phyloP scores from a whole-genome alignment of 2,797 vertebrate species.

The Paratrypauchen microcephalus region DNA sequence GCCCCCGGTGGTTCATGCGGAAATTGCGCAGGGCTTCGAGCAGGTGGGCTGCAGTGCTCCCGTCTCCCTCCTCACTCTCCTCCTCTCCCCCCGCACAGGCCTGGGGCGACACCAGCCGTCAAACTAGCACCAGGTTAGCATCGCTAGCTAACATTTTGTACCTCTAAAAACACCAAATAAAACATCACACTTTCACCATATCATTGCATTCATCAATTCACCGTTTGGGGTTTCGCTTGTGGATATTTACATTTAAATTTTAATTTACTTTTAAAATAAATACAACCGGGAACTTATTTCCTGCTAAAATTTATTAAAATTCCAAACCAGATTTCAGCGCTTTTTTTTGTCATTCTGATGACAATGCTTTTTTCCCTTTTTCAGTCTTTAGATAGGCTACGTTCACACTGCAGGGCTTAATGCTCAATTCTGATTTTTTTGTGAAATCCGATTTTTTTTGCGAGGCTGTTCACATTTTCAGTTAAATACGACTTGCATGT shows the following conservation, averaged over 20 bases:
- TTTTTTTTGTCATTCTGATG: not conserved
- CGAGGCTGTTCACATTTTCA: too few species aligned
- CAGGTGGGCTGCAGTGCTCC: constrained; percentile 87
- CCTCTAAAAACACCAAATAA: not conserved
- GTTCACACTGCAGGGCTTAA: too few species aligned
- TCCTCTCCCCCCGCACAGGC: constrained; percentile 84
- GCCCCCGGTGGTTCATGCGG: constrained; percentile 96
- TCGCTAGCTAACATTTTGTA: not conserved
- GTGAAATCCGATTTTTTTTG: too few species aligned
- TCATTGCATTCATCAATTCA: not conserved
- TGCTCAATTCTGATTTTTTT: too few species aligned
- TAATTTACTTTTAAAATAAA: not conserved
- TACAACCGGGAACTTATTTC: not conserved
- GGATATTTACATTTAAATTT: not conserved
- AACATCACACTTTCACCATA: not conserved
- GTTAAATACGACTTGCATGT: too few species aligned
- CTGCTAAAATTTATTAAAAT: too few species aligned
- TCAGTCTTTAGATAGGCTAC: too few species aligned
- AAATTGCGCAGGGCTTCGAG: constrained; percentile 96
- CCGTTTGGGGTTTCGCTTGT: not conserved
- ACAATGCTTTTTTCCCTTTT: not conserved
- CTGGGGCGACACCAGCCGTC: constrained; percentile 96
- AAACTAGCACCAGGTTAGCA: constrained; percentile 71
- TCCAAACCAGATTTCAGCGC: too few species aligned
- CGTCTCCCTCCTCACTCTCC: constrained; percentile 81